A percentile compares a stretch with the other conserved stretches of the same genome.
Evolutionary conservation across 2,888 invertebrate species (phyloP).

Genomic region (Malachius bipustulatus): DNA sequence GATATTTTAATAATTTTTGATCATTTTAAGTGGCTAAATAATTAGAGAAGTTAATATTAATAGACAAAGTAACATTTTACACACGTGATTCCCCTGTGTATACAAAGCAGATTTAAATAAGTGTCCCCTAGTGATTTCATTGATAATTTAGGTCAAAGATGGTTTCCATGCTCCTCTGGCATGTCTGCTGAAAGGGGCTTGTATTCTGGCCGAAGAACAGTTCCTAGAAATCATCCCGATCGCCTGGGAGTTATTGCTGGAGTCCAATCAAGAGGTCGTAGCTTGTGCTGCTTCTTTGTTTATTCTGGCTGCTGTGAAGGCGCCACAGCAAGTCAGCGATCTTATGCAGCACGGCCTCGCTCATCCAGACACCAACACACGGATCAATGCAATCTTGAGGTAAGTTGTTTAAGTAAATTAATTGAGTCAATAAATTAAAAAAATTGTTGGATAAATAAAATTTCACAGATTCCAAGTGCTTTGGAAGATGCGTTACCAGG

Average conservation of each 20-base stretch:
- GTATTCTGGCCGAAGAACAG: slow-evolving; percentile 75
- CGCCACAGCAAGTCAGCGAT: slow-evolving; percentile 78
- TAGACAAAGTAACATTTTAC: too few relatives aligned
- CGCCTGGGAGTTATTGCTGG: slow-evolving; percentile 90
- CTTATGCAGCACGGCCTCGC: slow-evolving; percentile 83
- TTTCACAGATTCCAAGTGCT: slow-evolving; percentile 70
- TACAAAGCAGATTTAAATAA: not conserved
- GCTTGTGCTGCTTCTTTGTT: slow-evolving; percentile 81
- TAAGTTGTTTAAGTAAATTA: slow-evolving; percentile 24
- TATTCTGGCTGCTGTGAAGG: slow-evolving; percentile 84
- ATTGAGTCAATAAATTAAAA: slow-evolving; percentile 1
- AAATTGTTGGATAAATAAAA: not conserved
- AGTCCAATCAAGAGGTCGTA: slow-evolving; percentile 79
- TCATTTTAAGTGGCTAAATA: too few relatives aligned
- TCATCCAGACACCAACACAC: slow-evolving; percentile 66
- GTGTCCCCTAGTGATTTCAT: not conserved
- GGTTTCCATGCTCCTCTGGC: slow-evolving; percentile 85
- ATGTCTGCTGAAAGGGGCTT: slow-evolving; percentile 78
- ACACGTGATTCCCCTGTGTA: too few relatives aligned
- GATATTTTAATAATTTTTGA: too few relatives aligned
- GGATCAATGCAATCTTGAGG: slow-evolving; percentile 74
- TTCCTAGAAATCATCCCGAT: slow-evolving; percentile 81
- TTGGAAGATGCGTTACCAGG: slow-evolving; percentile 95
- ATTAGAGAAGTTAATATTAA: too few relatives aligned
- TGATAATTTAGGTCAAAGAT: slow-evolving; percentile 56